phyloP scores from a whole-genome alignment of 2,888 invertebrate genomes.

The Neoscelio sp. region DNA sequence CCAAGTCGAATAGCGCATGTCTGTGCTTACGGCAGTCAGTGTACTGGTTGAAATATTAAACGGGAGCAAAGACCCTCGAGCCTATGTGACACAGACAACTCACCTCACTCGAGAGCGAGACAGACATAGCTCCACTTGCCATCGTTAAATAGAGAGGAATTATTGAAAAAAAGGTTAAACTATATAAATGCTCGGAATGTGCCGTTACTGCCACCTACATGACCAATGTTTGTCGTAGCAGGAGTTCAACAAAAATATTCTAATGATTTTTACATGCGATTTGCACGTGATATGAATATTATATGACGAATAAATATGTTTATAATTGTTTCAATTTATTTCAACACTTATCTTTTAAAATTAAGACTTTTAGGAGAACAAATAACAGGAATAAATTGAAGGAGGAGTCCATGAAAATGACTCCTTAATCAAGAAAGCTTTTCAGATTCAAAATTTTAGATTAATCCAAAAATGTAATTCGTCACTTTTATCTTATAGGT shows the following conservation, averaged over 20 bases:
- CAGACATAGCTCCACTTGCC: conserved; percentile 19
- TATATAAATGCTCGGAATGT: conserved; percentile 42
- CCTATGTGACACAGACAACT: conserved; percentile 73
- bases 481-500: too few relatives aligned
- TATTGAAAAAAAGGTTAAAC: conserved; percentile 53
- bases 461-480: too few relatives aligned
- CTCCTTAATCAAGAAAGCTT: too few relatives aligned
- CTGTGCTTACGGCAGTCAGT: conserved; percentile 80
- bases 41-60: conserved; percentile 82
- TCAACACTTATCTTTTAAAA: background rate
- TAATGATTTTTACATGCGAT: conserved; percentile 4
- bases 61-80: conserved; percentile 81
- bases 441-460: too few relatives aligned
- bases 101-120: conserved; percentile 46
- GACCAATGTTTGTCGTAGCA: conserved; percentile 14
- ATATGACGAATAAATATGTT: too few relatives aligned
- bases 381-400: too few relatives aligned
- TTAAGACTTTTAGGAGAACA: too few relatives aligned
- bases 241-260: conserved; percentile 7
- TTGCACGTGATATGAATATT: background rate
- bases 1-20: conserved; percentile 74
- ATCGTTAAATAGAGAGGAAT: conserved; percentile 46
- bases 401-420: too few relatives aligned
- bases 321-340: too few relatives aligned
- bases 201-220: conserved; percentile 25